These are phyloP conservation scores for Campylorhamphus procurvoides DNA, from an alignment of 2,113 vertebrate genomes.

Conservation along the genomic window DNA sequence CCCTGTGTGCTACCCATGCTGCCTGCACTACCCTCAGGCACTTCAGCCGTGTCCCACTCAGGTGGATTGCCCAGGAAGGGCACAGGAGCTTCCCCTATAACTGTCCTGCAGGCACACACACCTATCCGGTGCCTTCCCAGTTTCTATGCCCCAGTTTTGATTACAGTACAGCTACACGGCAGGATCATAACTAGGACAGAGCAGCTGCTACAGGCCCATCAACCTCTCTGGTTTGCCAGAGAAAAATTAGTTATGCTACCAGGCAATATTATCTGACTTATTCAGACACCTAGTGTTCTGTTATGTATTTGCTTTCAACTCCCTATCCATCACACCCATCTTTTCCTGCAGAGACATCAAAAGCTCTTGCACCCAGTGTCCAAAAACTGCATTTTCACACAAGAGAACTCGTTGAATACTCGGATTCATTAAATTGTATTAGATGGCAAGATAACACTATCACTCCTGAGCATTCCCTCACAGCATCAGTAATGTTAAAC, in stretches of 20 bases:
- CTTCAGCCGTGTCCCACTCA: background rate
- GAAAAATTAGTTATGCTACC: background rate
- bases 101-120: background rate
- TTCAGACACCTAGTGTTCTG: background rate
- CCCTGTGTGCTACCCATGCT: background rate
- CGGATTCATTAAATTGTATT: background rate
- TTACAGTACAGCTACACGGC: background rate
- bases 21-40: no score
- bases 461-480: background rate
- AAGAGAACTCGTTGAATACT: background rate
- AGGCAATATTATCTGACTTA: background rate
- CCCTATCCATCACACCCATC: background rate
- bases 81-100: rapidly evolving
- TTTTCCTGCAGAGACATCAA: background rate
- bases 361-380: background rate
- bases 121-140: rapidly evolving
- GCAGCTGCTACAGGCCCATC: background rate
- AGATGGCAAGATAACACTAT: background rate
- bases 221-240: background rate
- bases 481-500: background rate
- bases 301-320: background rate
- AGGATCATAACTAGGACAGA: background rate
- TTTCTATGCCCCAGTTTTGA: background rate
- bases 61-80: rapidly evolving
- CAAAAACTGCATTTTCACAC: background rate